A percentile compares a stretch with the other conserved stretches of the same genome.
phyloP scores from a whole-genome alignment of 2,113 vertebrate genomes.

The Diadophis punctatus region DNA sequence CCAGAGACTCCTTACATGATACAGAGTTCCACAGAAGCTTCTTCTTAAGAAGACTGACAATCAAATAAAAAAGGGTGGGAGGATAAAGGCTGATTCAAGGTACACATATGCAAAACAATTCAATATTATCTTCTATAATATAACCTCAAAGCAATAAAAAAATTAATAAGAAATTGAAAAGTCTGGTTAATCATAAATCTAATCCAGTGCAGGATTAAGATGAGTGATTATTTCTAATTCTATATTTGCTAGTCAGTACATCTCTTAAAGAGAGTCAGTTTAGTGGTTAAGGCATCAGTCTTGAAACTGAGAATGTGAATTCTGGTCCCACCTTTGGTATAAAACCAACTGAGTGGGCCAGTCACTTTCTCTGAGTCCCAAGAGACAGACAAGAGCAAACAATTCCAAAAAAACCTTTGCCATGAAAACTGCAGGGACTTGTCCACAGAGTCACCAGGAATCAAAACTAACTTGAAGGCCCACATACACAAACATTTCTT shows the following conservation, averaged over 20 bases:
- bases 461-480: not conserved
- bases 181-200: not conserved
- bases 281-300: not conserved
- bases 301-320: not conserved
- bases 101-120: not conserved
- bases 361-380: not conserved
- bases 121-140: not conserved
- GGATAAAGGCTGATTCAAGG: not conserved
- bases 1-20: not conserved
- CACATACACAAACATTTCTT: not conserved
- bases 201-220: not conserved
- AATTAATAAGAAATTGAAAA: not conserved
- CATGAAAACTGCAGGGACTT: not conserved
- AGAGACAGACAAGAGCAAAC: not conserved
- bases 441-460: not conserved
- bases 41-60: not conserved
- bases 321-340: not conserved
- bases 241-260: not conserved
- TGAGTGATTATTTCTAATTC: not conserved
- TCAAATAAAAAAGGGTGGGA: not conserved
- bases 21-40: not conserved
- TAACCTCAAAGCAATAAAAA: not conserved
- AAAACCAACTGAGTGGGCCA: not conserved
- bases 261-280: not conserved
- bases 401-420: not conserved